Base-by-base conservation (phyloP, 1,140 invertebrate genomes). In the Euwallacea similis region DNA sequence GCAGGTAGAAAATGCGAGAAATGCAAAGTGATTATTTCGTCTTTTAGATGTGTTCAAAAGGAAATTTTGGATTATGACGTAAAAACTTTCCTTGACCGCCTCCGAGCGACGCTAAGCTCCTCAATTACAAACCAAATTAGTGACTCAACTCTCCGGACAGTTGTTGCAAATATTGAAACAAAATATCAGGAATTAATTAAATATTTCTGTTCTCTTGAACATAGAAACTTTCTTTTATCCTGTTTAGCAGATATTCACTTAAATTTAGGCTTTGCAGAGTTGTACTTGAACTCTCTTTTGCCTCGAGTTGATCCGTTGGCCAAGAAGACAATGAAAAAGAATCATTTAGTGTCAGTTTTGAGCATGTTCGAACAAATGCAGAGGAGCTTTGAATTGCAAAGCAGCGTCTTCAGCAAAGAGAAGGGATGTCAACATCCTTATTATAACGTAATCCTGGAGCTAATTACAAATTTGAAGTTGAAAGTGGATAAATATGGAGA, bases 251-350 rank as follows among this genome's bases (percentile, higher is more conserved):
- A 73, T 66, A 16, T 76, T 13, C 76, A 79, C 66, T 74, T 77
- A 44, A 54, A 72, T 50, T 42, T 81, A 11, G 76, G 72, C 60
- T 81, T 76, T 73, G 21, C 75, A 10, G 79, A 79, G 71, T 60
- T 75, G 2, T 68, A 78, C 46, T 71, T 81, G 15, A 80, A 77
- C 63, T 76, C 79, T 0, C 65, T 85, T 74, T 74, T 87, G 0
- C 81, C 86, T 0, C 76, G 84, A 0, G 88, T 94, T 13, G 93
- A 95, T 84, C 91, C 91, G 0, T 87, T 92, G 0, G 86, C 89
- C 56, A 93, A 93, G 78, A 85, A 88, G 47, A 81, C 84, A 0
- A 78, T 93, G 0, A 91, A 91, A 79, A 82, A 89, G 6, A 78
- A 85, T 55, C 91, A 92, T 66, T 80, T 87, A 9, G 78, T 85